phyloP scores from a whole-genome alignment of 2,113 vertebrate species.

The Heteronetta atricapilla region DNA sequence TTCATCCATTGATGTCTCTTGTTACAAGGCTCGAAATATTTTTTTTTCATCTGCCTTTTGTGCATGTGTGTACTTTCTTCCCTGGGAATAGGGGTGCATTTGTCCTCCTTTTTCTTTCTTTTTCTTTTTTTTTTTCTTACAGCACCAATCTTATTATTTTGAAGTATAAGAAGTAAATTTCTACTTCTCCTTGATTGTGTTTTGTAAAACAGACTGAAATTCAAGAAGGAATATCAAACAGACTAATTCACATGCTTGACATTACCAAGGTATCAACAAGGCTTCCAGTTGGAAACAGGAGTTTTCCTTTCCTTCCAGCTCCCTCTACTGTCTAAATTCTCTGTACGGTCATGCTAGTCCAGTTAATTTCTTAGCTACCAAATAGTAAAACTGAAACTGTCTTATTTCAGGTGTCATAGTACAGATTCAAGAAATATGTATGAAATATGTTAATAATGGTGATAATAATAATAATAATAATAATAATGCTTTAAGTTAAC shows the following conservation, averaged over 20 bases:
- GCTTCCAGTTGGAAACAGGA: background rate
- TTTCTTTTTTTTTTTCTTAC: background rate
- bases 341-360: background rate
- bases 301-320: slow-evolving; percentile 20
- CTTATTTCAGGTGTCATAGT: background rate
- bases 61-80: background rate
- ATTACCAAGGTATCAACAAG: background rate
- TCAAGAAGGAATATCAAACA: background rate
- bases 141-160: background rate
- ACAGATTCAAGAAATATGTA: background rate
- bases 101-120: background rate
- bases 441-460: too few species aligned
- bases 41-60: background rate
- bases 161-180: background rate
- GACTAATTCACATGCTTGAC: background rate
- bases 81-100: background rate
- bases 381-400: background rate
- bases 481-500: background rate
- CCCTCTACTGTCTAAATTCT: slow-evolving; percentile 11
- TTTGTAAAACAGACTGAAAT: background rate
- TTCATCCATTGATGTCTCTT: background rate
- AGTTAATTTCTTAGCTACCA: background rate
- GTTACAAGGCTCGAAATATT: background rate
- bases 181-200: background rate
- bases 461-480: background rate